A percentile compares a stretch with the other conserved stretches of the same genome.
phyloP scores from a whole-genome alignment of 2,113 vertebrate genomes.

The Gymnorhina tibicen region DNA sequence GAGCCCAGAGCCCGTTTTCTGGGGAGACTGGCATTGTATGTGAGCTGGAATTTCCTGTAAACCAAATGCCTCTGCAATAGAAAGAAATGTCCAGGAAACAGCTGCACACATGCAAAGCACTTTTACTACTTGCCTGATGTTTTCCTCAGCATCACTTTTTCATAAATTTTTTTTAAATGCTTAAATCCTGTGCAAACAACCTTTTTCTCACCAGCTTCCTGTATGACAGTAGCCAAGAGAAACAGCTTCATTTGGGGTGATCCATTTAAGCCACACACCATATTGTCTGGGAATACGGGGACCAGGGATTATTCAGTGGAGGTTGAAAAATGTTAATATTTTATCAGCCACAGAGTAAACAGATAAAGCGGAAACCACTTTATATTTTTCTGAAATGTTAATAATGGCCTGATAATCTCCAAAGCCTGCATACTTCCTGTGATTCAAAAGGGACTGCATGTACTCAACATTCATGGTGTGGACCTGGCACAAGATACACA shows the following conservation, averaged over 20 bases:
- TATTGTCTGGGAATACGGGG: conserved; percentile 58
- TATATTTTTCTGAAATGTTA: conserved; percentile 66
- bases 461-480: background rate
- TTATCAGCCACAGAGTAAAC: conserved; percentile 73
- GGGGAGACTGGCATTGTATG: conserved; percentile 46
- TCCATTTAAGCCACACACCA: conserved; percentile 13
- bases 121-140: conserved; percentile 62
- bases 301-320: conserved; percentile 51
- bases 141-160: conserved; percentile 63
- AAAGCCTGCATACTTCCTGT: conserved; percentile 68
- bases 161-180: conserved; percentile 39
- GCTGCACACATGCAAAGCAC: conserved; percentile 63
- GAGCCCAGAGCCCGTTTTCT: background rate
- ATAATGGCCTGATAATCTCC: conserved; percentile 74
- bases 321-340: conserved; percentile 61
- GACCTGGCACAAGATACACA: background rate
- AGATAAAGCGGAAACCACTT: conserved; percentile 72
- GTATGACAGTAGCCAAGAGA: conserved; percentile 67
- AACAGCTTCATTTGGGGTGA: conserved; percentile 57
- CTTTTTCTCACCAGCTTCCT: conserved; percentile 69
- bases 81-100: conserved; percentile 71
- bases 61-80: conserved; percentile 30
- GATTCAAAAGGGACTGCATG: conserved; percentile 58
- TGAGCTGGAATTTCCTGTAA: conserved; percentile 61
- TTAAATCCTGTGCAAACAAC: conserved; percentile 75